phyloP scores from a whole-genome alignment of 2,113 vertebrate species.

The Tylochromis polylepis region DNA sequence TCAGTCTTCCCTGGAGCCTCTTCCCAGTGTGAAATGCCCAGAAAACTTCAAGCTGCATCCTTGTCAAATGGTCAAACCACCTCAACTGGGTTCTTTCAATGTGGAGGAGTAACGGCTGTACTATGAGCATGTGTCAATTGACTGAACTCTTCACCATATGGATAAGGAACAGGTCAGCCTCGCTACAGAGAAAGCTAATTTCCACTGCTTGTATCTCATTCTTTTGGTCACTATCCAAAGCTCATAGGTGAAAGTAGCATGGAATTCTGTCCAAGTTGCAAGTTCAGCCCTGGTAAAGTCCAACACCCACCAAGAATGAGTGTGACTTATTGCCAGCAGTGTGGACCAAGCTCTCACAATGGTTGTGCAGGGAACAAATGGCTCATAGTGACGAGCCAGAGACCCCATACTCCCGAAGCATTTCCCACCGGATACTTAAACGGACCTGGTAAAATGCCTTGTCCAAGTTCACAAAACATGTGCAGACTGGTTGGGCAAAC shows the following conservation, averaged over 20 bases:
- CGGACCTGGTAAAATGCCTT: no score
- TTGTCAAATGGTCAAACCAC: background rate
- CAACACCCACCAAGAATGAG: background rate
- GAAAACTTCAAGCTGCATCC: background rate
- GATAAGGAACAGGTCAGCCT: background rate
- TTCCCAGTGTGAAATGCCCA: background rate
- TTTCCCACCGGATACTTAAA: no score
- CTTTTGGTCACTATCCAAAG: background rate
- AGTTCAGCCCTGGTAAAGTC: background rate
- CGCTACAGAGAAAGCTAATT: background rate
- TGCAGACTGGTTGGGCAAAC: no score
- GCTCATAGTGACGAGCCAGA: no score
- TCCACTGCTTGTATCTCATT: background rate
- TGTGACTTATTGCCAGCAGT: background rate
- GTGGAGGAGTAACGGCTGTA: no score
- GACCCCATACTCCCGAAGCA: no score
- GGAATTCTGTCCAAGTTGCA: background rate
- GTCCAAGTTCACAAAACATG: no score
- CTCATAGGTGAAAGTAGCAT: background rate
- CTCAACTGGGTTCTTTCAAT: background rate
- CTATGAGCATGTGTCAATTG: no score
- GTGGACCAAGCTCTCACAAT: background rate
- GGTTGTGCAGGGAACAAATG: background rate
- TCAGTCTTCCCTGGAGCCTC: background rate
- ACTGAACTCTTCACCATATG: no score